phyloP scores from a whole-genome alignment of 2,797 vertebrate genomes.

The Phylloscopus collybita region DNA sequence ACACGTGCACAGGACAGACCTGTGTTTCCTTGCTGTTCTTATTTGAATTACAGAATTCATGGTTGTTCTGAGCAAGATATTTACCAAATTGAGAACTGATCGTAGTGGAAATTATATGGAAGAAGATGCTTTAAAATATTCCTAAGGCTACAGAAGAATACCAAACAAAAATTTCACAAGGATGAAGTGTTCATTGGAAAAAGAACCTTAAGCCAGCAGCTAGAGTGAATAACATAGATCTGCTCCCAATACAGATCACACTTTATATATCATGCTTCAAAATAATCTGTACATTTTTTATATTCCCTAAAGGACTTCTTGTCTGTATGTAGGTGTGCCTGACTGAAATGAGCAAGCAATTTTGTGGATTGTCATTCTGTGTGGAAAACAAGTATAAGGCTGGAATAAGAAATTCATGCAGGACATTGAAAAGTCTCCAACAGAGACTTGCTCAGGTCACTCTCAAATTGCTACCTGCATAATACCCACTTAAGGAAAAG shows the following conservation, averaged over 20 bases:
- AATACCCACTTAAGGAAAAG: not conserved
- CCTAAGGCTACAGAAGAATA: not conserved
- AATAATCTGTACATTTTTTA: not conserved
- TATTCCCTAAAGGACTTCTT: not conserved
- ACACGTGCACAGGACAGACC: not conserved
- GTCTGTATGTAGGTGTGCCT: not conserved
- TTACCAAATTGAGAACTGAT: not conserved
- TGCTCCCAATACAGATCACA: not conserved
- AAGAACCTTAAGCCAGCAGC: not conserved
- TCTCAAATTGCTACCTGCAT: not conserved
- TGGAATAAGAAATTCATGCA: not conserved
- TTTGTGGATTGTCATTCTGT: not conserved
- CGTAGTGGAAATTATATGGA: not conserved
- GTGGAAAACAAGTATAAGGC: not conserved
- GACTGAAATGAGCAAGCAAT: not conserved
- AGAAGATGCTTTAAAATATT: slow-evolving; percentile 29
- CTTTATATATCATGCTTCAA: not conserved
- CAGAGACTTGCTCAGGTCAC: not conserved
- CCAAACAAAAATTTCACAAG: not conserved
- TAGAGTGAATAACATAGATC: not conserved
- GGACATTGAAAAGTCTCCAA: not conserved
- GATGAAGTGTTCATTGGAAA: not conserved
- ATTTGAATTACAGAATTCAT: not conserved
- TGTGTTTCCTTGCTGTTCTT: not conserved
- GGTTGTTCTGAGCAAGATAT: not conserved